Percentiles rank a stretch among this genome's conserved stretches.
Conservation (phyloP, 2,113 vertebrate genomes). For the Pachypanchax playfairii region DNA sequence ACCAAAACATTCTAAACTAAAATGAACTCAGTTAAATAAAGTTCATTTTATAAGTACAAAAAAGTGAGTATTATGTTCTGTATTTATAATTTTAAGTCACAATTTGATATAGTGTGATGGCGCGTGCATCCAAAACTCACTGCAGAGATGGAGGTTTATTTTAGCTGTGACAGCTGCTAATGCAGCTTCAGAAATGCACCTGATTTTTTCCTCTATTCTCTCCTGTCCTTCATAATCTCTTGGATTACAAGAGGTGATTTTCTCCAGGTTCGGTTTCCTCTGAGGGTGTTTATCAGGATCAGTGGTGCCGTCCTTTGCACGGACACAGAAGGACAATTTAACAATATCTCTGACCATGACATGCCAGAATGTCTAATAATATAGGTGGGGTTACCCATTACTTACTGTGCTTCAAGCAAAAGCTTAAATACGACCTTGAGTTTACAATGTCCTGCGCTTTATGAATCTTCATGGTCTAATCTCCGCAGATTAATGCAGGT, state of each 20-base stretch:
- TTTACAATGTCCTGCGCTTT: conserved; percentile 59
- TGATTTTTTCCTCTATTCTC: conserved; percentile 37
- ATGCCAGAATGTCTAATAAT: conserved; percentile 51
- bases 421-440: conserved; percentile 67
- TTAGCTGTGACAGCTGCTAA: conserved; percentile 21
- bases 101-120: neutral
- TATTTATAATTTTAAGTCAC: too few relatives aligned
- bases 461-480: conserved; percentile 37
- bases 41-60: too few relatives aligned
- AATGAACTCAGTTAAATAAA: too few relatives aligned
- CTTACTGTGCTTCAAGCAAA: conserved; percentile 34
- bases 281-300: conserved; percentile 29
- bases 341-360: conserved; percentile 9
- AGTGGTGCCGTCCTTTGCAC: conserved; percentile 22
- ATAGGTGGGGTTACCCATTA: conserved; percentile 41
- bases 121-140: neutral
- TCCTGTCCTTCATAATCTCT: conserved; percentile 48
- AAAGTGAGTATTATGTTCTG: too few relatives aligned
- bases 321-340: conserved; percentile 9
- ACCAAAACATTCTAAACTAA: too few relatives aligned
- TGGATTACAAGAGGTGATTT: conserved; percentile 62
- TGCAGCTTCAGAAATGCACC: conserved; percentile 16
- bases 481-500: conserved; percentile 29
- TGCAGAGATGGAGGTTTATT: neutral
- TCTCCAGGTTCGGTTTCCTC: conserved; percentile 55